Evolutionary conservation across 2,888 invertebrate species (phyloP).

Genomic region (Meiosimyza decipiens): DNA sequence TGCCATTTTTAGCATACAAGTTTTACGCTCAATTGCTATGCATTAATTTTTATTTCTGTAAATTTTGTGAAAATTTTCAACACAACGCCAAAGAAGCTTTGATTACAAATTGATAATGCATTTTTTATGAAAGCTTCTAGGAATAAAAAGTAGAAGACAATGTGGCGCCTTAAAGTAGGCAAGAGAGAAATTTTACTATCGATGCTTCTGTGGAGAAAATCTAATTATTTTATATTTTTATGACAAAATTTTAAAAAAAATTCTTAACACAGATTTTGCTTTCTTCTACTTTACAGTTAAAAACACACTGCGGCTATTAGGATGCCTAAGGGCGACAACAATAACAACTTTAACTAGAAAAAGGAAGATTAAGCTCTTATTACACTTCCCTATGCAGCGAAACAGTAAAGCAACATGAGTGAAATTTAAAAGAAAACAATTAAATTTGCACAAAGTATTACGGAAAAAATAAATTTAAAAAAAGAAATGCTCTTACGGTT

Average conservation of each 20-base stretch:
- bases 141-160: background rate
- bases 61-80: too few species aligned
- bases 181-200: too few species aligned
- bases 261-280: background rate
- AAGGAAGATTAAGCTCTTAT: conserved; percentile 5
- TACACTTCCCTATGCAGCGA: background rate
- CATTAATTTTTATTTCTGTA: too few species aligned
- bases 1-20: too few species aligned
- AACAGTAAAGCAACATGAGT: conserved; percentile 35
- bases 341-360: conserved; percentile 37
- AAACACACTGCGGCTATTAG: conserved; percentile 22
- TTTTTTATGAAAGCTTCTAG: too few species aligned
- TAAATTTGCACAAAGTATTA: conserved; percentile 28
- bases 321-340: conserved; percentile 32
- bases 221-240: too few species aligned
- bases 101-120: too few species aligned
- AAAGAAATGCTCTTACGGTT: conserved; percentile 44
- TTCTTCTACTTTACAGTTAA: conserved; percentile 26
- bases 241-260: too few species aligned
- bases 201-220: too few species aligned
- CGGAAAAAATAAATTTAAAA: conserved; percentile 21
- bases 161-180: too few species aligned
- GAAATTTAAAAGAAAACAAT: conserved; percentile 20
- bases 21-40: too few species aligned
- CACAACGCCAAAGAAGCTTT: too few species aligned